Percentiles rank a stretch among this genome's conserved stretches.
Conservation (phyloP, 2,797 vertebrate genomes). For the Oreortyx pictus region DNA sequence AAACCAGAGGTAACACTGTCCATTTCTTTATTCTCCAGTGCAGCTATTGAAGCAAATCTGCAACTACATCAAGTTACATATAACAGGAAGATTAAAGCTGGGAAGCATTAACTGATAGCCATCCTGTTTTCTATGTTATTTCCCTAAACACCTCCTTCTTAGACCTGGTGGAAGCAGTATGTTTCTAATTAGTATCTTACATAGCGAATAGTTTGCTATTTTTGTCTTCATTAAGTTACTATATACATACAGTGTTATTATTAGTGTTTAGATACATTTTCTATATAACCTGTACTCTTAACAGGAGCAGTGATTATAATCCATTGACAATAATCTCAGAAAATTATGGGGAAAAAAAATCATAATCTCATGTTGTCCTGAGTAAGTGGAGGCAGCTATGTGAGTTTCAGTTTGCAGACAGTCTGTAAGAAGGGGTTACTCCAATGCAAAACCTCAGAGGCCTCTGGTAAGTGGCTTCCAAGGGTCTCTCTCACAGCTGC, state of each 20-base stretch:
- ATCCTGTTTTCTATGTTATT: not conserved
- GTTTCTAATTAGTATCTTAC: not conserved
- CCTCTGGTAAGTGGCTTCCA: not conserved
- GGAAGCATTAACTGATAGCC: not conserved
- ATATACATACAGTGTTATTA: not conserved
- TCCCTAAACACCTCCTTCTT: not conserved
- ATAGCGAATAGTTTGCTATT: not conserved
- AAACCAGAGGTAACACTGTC: not conserved
- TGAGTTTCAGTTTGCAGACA: rapidly evolving
- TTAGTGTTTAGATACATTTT: not conserved
- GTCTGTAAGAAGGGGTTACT: not conserved
- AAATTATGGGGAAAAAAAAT: not conserved
- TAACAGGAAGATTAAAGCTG: not conserved
- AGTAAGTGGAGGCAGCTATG: not conserved
- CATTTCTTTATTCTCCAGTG: not conserved
- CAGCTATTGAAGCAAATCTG: not conserved
- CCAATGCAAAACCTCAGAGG: not conserved
- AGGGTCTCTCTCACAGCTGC: not conserved
- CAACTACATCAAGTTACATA: not conserved
- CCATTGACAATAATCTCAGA: not conserved
- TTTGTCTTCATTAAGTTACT: not conserved
- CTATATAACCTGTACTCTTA: not conserved
- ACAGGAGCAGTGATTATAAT: not conserved
- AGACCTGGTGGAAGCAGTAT: not conserved
- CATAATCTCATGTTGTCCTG: no score